These are phyloP conservation scores for Takifugu flavidus DNA, from an alignment of 2,113 vertebrate genomes.

Conservation along the genomic window DNA sequence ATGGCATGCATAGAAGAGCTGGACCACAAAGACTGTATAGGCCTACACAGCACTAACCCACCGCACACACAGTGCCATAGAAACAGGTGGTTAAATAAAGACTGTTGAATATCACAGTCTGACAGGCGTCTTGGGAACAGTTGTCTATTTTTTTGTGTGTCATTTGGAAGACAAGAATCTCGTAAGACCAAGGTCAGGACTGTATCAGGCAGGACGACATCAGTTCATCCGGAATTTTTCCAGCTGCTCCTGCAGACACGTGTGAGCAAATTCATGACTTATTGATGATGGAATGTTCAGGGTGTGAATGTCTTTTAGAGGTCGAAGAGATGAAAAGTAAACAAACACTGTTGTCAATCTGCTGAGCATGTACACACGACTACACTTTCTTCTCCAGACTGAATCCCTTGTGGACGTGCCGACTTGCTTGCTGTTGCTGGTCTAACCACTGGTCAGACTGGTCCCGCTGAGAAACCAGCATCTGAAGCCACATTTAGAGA, in stretches of 20 bases:
- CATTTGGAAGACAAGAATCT: slow-evolving; percentile 67
- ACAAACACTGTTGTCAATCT: slow-evolving; percentile 31
- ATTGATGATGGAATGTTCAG: slow-evolving; percentile 61
- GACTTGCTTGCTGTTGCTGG: slow-evolving; percentile 8
- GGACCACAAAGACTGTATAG: slow-evolving; percentile 62
- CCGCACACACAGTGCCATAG: slow-evolving; percentile 47
- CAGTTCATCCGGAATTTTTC: slow-evolving; percentile 12
- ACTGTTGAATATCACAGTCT: slow-evolving; percentile 34
- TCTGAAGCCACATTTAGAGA: background rate
- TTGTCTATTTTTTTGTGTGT: slow-evolving; percentile 48
- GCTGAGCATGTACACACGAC: slow-evolving; percentile 18
- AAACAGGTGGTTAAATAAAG: slow-evolving; percentile 31
- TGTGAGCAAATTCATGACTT: slow-evolving; percentile 27
- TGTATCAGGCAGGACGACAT: slow-evolving; percentile 42
- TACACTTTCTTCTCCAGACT: slow-evolving; percentile 17
- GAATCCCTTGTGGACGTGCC: slow-evolving; percentile 3
- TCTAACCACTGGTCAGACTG: slow-evolving; percentile 1
- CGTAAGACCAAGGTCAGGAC: slow-evolving; percentile 49
- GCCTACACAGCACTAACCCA: slow-evolving; percentile 66
- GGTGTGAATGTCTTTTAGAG: slow-evolving; percentile 40
- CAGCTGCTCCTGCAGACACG: background rate
- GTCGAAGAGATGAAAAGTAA: slow-evolving; percentile 42
- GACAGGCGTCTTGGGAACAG: slow-evolving; percentile 20
- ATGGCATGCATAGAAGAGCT: slow-evolving; percentile 77
- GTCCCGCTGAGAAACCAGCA: slow-evolving; percentile 9